These are phyloP conservation scores for Galago senegalensis DNA, from an alignment of 2,797 vertebrate genomes.

Conservation along the genomic window DNA sequence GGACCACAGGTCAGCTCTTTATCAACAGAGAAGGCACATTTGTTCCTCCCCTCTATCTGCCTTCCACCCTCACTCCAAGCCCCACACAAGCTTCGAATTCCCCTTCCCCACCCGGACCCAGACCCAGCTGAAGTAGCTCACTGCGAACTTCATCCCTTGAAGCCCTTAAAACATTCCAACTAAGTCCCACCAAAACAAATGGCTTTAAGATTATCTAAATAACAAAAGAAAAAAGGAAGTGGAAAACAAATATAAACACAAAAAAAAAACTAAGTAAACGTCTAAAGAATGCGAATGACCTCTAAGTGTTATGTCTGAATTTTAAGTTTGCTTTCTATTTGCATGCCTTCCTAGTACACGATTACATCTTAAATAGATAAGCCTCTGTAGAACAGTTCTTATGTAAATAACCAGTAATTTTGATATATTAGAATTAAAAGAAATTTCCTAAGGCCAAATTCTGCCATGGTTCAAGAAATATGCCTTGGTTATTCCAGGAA, in stretches of 20 bases:
- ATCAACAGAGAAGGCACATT: not conserved
- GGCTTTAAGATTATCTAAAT: not conserved
- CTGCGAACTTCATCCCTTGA: not conserved
- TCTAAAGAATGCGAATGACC: conserved; percentile 25
- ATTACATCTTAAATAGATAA: conserved; percentile 78
- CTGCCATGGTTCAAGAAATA: conserved; percentile 77
- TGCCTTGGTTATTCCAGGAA: conserved; percentile 63
- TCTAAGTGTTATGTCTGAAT: conserved; percentile 65
- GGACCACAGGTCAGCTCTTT: not conserved
- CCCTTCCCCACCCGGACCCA: not conserved
- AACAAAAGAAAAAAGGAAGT: not conserved
- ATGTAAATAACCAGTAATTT: conserved; percentile 83
- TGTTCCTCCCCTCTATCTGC: rapidly evolving
- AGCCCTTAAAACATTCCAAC: conserved; percentile 39
- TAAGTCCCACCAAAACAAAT: conserved; percentile 44
- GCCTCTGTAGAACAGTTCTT: conserved; percentile 76
- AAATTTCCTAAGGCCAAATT: conserved; percentile 82
- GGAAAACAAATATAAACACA: not conserved
- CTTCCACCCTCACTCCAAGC: too few relatives aligned
- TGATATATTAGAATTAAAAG: conserved; percentile 83
- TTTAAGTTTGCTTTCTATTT: conserved; percentile 71
- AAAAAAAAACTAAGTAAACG: conserved; percentile 35
- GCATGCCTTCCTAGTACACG: conserved; percentile 25
- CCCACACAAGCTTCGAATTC: rapidly evolving
- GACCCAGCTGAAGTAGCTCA: not conserved